A percentile compares a stretch with the other conserved stretches of the same genome.
Conservation (phyloP, 2,888 invertebrate species). For the Agriopis marginaria region DNA sequence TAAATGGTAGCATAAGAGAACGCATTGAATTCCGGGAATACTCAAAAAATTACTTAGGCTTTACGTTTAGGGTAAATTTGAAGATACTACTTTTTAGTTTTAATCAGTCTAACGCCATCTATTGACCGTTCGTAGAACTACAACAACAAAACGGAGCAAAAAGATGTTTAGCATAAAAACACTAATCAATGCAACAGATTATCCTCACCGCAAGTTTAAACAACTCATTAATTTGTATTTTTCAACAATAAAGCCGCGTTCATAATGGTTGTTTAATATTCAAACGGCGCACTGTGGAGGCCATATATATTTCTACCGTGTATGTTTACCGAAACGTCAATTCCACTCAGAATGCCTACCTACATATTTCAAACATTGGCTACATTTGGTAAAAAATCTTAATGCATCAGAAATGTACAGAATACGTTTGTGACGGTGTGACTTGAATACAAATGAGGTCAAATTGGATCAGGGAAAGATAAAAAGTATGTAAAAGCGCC, state of each 20-base stretch:
- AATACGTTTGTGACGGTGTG: slow-evolving; percentile 71
- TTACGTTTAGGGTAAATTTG: no score
- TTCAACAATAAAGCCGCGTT: slow-evolving; percentile 35
- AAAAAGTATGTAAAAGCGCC: slow-evolving; percentile 63
- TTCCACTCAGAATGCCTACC: slow-evolving; percentile 40
- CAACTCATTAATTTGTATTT: slow-evolving; percentile 41
- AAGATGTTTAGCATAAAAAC: slow-evolving; percentile 21
- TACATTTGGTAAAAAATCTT: slow-evolving; percentile 60
- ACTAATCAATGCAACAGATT: slow-evolving; percentile 35
- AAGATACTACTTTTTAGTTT: not conserved
- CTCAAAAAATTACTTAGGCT: no score
- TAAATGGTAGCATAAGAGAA: no score
- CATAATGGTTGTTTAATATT: slow-evolving; percentile 41
- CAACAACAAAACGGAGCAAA: slow-evolving; percentile 4
- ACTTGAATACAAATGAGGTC: slow-evolving; percentile 82
- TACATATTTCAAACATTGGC: slow-evolving; percentile 49
- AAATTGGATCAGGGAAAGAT: slow-evolving; percentile 77
- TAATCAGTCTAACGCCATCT: slow-evolving; percentile 38
- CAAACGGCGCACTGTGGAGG: slow-evolving; percentile 31
- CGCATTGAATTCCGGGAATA: no score
- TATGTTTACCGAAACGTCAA: slow-evolving; percentile 25
- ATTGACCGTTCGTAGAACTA: slow-evolving; percentile 22
- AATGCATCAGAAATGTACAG: slow-evolving; percentile 79
- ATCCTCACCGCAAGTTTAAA: slow-evolving; percentile 32
- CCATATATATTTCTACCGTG: not conserved